Conservation (phyloP, 2,113 vertebrate genomes). For the Prunella himalayana region DNA sequence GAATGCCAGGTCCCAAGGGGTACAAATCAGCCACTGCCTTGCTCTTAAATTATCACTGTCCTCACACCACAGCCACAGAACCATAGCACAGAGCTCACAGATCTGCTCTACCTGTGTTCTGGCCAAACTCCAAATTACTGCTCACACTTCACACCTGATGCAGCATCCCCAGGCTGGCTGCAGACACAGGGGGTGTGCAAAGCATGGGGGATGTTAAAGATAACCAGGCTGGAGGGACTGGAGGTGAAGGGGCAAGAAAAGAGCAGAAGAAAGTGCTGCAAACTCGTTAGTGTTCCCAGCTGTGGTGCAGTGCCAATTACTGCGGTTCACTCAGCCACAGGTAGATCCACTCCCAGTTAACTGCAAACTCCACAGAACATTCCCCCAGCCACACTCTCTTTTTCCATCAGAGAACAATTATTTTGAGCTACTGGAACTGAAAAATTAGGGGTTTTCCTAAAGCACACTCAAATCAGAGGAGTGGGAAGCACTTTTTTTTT, state of each 20-base stretch:
- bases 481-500: background rate
- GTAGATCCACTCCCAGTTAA: background rate
- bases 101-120: accelerated
- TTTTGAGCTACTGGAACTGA: background rate
- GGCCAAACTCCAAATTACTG: background rate
- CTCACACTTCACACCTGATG: accelerated
- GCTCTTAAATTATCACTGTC: background rate
- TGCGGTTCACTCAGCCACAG: background rate
- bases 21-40: background rate
- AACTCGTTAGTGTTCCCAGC: accelerated
- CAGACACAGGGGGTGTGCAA: background rate
- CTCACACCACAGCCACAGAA: background rate
- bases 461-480: background rate
- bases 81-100: background rate
- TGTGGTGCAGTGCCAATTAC: background rate
- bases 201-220: background rate
- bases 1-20: background rate
- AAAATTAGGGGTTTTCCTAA: constrained; percentile 7
- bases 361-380: background rate
- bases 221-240: background rate
- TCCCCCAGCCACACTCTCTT: background rate
- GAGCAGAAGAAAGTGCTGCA: background rate
- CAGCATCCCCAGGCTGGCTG: background rate
- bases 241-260: background rate
- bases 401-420: background rate